Evolutionary conservation across 2,797 vertebrate species (phyloP).

Genomic region (Glyptemys insculpta): DNA sequence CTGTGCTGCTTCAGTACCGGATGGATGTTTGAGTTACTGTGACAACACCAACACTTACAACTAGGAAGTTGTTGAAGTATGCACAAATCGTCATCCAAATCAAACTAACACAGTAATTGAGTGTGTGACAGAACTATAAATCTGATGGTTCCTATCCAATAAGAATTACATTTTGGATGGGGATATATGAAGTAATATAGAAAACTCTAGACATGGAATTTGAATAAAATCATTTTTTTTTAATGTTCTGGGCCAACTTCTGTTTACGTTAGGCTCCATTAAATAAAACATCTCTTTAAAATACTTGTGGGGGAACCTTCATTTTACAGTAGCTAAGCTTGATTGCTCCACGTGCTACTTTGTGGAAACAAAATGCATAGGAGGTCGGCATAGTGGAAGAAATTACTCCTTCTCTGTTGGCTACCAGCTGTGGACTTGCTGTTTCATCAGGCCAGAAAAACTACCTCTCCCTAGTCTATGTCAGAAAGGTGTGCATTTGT

Average conservation of each 20-base stretch:
- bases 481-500: not conserved
- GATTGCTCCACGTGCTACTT: not conserved
- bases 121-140: not conserved
- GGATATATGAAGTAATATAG: not conserved
- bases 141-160: not conserved
- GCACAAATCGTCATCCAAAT: not conserved
- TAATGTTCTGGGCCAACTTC: not conserved
- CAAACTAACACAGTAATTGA: slow-evolving; percentile 16
- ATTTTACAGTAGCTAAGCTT: not conserved
- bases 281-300: not conserved
- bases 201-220: not conserved
- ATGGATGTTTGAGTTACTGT: not conserved
- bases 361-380: not conserved
- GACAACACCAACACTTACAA: not conserved
- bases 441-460: not conserved
- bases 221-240: not conserved
- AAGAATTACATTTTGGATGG: not conserved
- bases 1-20: not conserved
- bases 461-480: not conserved
- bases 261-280: not conserved
- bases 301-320: fast-evolving
- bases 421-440: fast-evolving
- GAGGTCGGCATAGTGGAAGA: not conserved
- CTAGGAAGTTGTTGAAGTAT: not conserved
- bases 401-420: not conserved